Evolutionary conservation across 1,140 invertebrate species (phyloP).

Genomic region (Planococcus citri): DNA sequence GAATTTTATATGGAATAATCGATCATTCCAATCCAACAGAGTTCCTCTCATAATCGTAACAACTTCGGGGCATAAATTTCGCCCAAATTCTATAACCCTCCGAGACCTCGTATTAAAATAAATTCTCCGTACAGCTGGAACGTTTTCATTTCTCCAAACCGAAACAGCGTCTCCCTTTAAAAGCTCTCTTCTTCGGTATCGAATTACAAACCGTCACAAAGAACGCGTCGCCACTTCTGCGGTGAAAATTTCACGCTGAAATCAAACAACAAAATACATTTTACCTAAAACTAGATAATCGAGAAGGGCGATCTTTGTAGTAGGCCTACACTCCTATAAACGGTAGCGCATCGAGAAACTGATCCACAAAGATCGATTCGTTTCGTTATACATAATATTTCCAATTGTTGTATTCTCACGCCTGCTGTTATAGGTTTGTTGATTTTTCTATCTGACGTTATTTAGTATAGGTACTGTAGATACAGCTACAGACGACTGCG

Average conservation of each 20-base stretch:
- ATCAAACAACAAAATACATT: not conserved
- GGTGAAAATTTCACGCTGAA: not conserved
- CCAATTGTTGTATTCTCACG: conserved; percentile 16
- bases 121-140: no score
- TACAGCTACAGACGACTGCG: no score
- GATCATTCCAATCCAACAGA: no score
- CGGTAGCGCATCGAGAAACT: not conserved
- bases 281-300: not conserved
- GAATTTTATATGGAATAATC: no score
- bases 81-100: no score
- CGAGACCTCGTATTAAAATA: no score
- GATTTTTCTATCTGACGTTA: not conserved
- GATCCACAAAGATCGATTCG: conserved; percentile 14
- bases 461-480: no score
- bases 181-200: not conserved
- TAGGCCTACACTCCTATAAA: not conserved
- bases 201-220: not conserved
- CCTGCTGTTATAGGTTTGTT: conserved; percentile 18
- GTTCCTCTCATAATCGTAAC: no score
- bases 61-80: no score
- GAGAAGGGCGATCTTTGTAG: not conserved
- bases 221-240: not conserved
- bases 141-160: no score
- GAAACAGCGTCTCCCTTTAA: not conserved
- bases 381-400: conserved; percentile 15